Base-by-base conservation (phyloP, 2,888 invertebrate species). In the Archips xylosteana region DNA sequence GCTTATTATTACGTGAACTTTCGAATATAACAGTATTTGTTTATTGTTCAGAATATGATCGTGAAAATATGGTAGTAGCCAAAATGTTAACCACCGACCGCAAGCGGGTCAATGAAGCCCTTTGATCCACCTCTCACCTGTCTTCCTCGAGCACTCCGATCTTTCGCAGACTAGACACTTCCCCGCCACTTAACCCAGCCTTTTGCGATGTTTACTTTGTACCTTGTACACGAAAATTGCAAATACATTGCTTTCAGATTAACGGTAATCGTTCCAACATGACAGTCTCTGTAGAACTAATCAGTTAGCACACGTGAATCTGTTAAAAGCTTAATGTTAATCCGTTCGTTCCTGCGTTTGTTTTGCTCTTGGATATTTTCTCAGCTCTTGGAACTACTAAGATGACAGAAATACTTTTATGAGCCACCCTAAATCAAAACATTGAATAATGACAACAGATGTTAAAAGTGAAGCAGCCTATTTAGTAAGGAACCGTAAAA, bases 101-200 rank as follows among this genome's bases (percentile, higher is more conserved):
- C 87, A 91, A 91, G 83, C 85, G 87, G 92, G 91, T 93, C 92
- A 92, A 92, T 91, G 88, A 85, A 85, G 87, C 88, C 85, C 91
- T 93, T 94, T 93, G 92, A 93, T 91, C 89, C 85, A 81, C 82
- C 89, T 80, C 89, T 89, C 86, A 90, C 91, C 92, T 91, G 88
- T 86, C 88, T 87, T 75, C 83, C 83, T 86, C 81, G 81, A 89
- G 89, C 81, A 84, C 84, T 76, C 87, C 85, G 87, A 87, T 87
- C 89, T 91, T 90, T 90, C 85, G 87, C 89, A 88, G 89, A 88
- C 91, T 82, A 88, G 88, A 88, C 89, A 88, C 90, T 91, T 87
- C 81, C 80, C 80, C 76, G 79, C 78, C 77, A 84, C 87, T 86
- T 81, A 83, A 84, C 83, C 80, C 83, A 82, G 82, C 84, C 86